These are phyloP conservation scores for Drosophila trapezifrons DNA, from an alignment of 1,140 invertebrate species.

Conservation along the genomic window DNA sequence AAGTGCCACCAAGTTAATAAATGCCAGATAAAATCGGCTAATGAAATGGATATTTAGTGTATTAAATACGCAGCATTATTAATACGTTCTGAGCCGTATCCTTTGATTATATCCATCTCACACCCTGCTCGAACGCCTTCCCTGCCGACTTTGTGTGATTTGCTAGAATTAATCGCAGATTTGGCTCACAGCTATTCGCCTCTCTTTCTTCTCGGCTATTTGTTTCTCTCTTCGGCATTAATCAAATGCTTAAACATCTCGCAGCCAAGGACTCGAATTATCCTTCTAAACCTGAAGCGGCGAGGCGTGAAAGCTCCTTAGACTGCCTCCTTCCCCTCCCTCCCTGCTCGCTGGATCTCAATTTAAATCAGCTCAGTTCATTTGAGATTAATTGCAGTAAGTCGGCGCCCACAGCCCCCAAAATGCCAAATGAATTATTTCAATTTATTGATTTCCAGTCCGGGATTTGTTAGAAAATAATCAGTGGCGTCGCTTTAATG, in stretches of 20 bases:
- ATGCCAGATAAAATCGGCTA: not conserved
- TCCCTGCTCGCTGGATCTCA: not conserved
- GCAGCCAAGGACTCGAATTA: conserved; percentile 16
- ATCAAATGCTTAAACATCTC: conserved; percentile 59
- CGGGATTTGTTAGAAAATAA: not conserved
- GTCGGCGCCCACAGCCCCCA: conserved; percentile 15
- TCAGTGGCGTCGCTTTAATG: not conserved
- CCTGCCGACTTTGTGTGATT: conserved; percentile 1
- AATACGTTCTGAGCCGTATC: conserved; percentile 8
- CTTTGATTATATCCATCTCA: conserved; percentile 22
- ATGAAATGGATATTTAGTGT: conserved; percentile 4
- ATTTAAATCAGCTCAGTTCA: conserved; percentile 60
- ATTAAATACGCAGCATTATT: conserved; percentile 1
- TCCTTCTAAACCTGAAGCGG: conserved; percentile 39
- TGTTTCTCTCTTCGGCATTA: conserved; percentile 55
- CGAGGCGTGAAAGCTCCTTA: conserved; percentile 60
- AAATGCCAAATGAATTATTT: conserved; percentile 58
- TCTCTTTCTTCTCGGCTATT: conserved; percentile 5
- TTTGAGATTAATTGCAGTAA: conserved; percentile 72
- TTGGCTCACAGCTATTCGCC: conserved; percentile 10
- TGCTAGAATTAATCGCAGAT: conserved; percentile 35
- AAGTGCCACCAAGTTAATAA: not conserved
- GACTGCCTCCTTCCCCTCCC: not conserved
- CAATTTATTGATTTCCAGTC: conserved; percentile 59
- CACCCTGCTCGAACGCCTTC: conserved; percentile 16